These are phyloP conservation scores for Bovichtus variegatus DNA, from an alignment of 2,797 vertebrate species.

Conservation along the genomic window DNA sequence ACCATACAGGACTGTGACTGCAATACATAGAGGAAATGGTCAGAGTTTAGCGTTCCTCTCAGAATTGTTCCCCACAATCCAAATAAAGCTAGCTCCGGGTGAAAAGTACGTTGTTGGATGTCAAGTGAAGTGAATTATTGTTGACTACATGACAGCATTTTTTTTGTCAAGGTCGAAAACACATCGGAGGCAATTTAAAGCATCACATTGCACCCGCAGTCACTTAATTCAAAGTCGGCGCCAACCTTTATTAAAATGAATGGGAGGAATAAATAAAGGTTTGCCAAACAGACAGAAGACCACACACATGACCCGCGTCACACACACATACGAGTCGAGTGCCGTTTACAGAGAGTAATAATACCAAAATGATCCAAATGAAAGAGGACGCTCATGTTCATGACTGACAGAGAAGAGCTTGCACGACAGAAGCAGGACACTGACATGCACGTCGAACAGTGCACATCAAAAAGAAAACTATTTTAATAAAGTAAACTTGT, in stretches of 20 bases:
- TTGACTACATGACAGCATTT: not conserved
- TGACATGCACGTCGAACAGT: conserved; percentile 40
- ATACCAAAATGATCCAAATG: conserved; percentile 33
- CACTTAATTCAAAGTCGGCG: not conserved
- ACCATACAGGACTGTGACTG: conserved; percentile 2
- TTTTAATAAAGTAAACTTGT: not conserved
- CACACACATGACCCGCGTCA: conserved; percentile 4
- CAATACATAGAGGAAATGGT: not conserved
- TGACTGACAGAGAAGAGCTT: not conserved
- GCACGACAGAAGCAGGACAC: not conserved
- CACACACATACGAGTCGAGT: conserved; percentile 7
- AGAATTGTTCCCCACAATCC: not conserved
- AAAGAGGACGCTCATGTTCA: conserved; percentile 1
- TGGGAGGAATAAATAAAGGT: conserved; percentile 9
- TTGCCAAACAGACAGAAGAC: conserved; percentile 13
- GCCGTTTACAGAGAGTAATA: not conserved
- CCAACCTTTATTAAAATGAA: not conserved
- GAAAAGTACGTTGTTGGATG: not conserved
- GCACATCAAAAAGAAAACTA: conserved; percentile 15
- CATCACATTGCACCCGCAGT: conserved; percentile 5
- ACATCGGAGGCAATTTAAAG: conserved; percentile 6
- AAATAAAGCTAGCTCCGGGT: not conserved
- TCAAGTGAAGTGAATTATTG: not conserved
- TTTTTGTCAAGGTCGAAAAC: conserved; percentile 11
- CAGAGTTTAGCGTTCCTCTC: not conserved